These are phyloP conservation scores for Pantala flavescens DNA, from an alignment of 1,140 invertebrate species.

Conservation along the genomic window DNA sequence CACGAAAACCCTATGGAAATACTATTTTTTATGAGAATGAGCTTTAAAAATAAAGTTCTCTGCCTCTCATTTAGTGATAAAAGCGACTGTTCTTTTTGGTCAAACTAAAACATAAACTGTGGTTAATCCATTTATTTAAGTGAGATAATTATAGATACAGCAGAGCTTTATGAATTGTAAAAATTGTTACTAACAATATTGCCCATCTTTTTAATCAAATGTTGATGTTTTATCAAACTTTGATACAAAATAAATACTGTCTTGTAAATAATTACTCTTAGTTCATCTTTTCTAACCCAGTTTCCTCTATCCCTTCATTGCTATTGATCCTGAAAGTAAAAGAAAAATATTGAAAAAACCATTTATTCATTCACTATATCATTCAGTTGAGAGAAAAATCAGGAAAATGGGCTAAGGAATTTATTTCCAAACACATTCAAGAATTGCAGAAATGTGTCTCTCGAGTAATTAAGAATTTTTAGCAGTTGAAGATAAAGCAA, in stretches of 20 bases:
- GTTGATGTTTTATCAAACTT: constrained; percentile 10
- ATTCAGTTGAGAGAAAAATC: too few relatives aligned
- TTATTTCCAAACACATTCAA: too few relatives aligned
- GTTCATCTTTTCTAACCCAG: neutral
- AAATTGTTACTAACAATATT: constrained; percentile 11
- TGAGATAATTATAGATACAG: constrained; percentile 8
- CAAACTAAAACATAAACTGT: neutral
- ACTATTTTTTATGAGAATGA: constrained; percentile 1
- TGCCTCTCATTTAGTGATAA: constrained; percentile 7
- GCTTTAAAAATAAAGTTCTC: neutral
- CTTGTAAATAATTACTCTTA: neutral
- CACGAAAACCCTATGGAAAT: neutral
- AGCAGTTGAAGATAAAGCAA: too few relatives aligned
- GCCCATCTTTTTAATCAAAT: constrained; percentile 10
- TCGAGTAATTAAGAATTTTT: too few relatives aligned
- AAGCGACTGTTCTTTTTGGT: neutral
- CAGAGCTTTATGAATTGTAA: neutral
- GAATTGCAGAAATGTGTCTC: too few relatives aligned
- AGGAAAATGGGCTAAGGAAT: too few relatives aligned
- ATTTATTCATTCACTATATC: too few relatives aligned
- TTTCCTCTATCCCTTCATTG: neutral
- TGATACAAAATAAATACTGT: constrained; percentile 8
- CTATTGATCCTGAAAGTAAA: neutral
- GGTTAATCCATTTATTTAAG: constrained; percentile 5
- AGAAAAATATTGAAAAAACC: too few relatives aligned